phyloP scores from a whole-genome alignment of 1,140 invertebrate genomes.

The Dendroctonus ponderosae region DNA sequence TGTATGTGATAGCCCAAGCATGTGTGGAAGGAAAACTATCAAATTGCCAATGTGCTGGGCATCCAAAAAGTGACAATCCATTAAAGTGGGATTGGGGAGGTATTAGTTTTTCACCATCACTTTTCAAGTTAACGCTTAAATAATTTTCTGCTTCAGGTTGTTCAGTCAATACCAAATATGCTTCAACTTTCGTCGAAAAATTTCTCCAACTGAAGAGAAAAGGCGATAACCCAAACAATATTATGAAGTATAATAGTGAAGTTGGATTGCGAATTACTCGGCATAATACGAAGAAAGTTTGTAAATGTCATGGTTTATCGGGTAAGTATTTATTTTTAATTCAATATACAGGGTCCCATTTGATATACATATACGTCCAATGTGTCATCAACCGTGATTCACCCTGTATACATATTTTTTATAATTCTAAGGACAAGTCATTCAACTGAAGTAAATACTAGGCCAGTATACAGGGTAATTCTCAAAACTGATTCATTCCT shows the following conservation, averaged over 20 bases:
- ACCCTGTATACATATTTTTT: too few species aligned
- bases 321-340: slow-evolving; percentile 28
- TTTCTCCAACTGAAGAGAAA: slow-evolving; percentile 76
- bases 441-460: too few species aligned
- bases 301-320: slow-evolving; percentile 73
- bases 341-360: too few species aligned
- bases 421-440: too few species aligned
- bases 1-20: slow-evolving; percentile 69
- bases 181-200: slow-evolving; percentile 75
- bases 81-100: slow-evolving; percentile 80
- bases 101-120: slow-evolving; percentile 1
- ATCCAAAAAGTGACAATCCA: slow-evolving; percentile 45
- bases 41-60: slow-evolving; percentile 64
- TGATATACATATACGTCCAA: too few species aligned
- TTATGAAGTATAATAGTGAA: slow-evolving; percentile 80
- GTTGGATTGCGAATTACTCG: slow-evolving; percentile 70
- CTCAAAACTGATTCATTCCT: too few species aligned
- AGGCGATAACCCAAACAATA: slow-evolving; percentile 63
- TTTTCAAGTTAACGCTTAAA: not conserved
- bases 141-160: slow-evolving; percentile 57
- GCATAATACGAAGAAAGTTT: slow-evolving; percentile 73
- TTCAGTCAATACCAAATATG: slow-evolving; percentile 86
- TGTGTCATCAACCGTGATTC: too few species aligned
- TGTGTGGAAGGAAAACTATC: slow-evolving; percentile 68
- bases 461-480: too few species aligned